These are phyloP conservation scores for Aegithalos caudatus DNA, from an alignment of 2,113 vertebrate species.

Conservation along the genomic window DNA sequence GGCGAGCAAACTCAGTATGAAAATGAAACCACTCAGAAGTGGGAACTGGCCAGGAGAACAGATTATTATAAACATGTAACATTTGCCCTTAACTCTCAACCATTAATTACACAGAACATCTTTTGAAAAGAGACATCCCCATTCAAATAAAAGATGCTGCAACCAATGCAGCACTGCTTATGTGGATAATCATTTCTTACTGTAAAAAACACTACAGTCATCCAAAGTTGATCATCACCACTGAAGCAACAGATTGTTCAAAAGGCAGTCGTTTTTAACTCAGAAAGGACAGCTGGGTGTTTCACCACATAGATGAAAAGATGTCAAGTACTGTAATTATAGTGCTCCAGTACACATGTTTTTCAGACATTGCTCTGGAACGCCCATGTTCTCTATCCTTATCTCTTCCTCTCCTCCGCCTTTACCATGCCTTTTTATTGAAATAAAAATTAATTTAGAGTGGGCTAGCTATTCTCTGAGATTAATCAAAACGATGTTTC, in stretches of 20 bases:
- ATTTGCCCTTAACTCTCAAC: not conserved
- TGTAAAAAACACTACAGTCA: not conserved
- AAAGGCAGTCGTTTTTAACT: not conserved
- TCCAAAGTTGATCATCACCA: not conserved
- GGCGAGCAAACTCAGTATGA: not conserved
- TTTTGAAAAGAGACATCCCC: not conserved
- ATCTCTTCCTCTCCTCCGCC: not conserved
- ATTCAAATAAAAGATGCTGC: not conserved
- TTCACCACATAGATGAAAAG: not conserved
- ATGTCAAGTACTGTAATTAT: not conserved
- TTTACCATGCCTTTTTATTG: not conserved
- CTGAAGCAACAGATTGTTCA: not conserved
- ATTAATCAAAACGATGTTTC: not conserved
- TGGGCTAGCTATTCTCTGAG: not conserved
- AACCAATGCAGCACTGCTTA: not conserved
- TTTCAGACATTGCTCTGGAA: not conserved
- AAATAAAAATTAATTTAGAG: not conserved
- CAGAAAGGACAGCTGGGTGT: not conserved
- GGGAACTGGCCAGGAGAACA: not conserved
- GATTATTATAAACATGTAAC: not conserved
- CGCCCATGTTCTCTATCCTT: fast-evolving
- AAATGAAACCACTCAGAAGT: not conserved
- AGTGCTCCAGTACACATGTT: not conserved
- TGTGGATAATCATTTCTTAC: not conserved
- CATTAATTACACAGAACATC: not conserved